Evolutionary conservation across 1,140 invertebrate genomes (phyloP), one percentile per base, ranked within the genome.

Genomic region (Meloidogyne exigua): DNA sequence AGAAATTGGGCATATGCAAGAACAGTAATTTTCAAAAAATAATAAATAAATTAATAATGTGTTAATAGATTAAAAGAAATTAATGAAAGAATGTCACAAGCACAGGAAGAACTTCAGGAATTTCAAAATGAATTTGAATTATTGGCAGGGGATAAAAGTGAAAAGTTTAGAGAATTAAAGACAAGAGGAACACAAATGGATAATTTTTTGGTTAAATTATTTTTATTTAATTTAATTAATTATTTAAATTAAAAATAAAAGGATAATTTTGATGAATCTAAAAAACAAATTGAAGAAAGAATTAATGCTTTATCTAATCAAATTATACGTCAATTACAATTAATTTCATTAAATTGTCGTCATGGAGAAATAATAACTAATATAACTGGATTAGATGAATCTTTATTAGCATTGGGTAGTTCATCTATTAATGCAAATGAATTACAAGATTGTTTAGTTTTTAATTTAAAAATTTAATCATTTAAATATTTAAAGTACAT

Each of bases 121-220:
- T 80, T 81, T 44, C 62, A 81, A n/a, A 82, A 82, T 73, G 80
- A 81, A 62, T 82, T 71, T 49, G 76, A 82, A 21, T n/a, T 79
- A 15, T 36, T 81, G 39, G 80, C 80, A 7, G 73, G 76, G 21
- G 80, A 77, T 44, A 79, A 75, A 32, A 81, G 77, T 62, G 80
- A 81, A 68, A 78, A 78, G 13, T 81, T 77, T 64, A 26, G 77
- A 15, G 80, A 81, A 49, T 63, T 81, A 36, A 79, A 71, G n/a
- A 39, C 23, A 13, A 66, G 74, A 21, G 79, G 82, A 49, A 25
- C 23, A 5, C 80, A 80, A 49, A 81, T 81, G n/a, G 79, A 80
- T 68, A 57, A 69, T 39, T 80, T 80, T 49, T 62, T 80, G 5
- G 71, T 72, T 18, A 49, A 4, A 9, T 39, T 39, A 39, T 42